A percentile compares a stretch with the other conserved stretches of the same genome.
These are phyloP conservation scores for Gnatocerus cornutus DNA, from an alignment of 2,888 invertebrate species.

Conservation along the genomic window DNA sequence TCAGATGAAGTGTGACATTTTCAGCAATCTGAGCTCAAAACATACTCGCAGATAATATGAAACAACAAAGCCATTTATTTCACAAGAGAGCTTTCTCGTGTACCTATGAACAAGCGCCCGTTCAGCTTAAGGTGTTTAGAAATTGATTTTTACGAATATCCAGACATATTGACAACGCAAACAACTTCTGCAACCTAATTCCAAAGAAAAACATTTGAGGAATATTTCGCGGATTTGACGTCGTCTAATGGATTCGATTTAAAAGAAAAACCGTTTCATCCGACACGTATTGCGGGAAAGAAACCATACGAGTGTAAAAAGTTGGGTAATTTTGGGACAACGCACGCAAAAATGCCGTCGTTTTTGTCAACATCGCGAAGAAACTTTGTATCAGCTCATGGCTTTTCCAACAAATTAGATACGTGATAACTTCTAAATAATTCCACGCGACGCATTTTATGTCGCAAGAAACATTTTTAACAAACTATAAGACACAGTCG, in stretches of 20 bases:
- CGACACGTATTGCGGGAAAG: slow-evolving; percentile 4
- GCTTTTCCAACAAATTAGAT: slow-evolving; percentile 18
- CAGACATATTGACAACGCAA: slow-evolving; percentile 32
- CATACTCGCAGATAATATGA: slow-evolving; percentile 61
- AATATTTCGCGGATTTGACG: slow-evolving; percentile 18
- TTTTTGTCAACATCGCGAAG: slow-evolving; percentile 13
- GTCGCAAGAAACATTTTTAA: not conserved
- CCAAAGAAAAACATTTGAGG: slow-evolving; percentile 25
- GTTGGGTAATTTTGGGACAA: slow-evolving; percentile 21
- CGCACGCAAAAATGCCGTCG: slow-evolving; percentile 4
- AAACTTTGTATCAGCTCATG: slow-evolving; percentile 11
- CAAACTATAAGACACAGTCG: not conserved
- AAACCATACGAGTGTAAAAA: slow-evolving; percentile 22
- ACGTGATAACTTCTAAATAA: slow-evolving; percentile 26
- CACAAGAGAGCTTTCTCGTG: slow-evolving; percentile 63
- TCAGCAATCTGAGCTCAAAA: slow-evolving; percentile 58
- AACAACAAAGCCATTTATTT: slow-evolving; percentile 64
- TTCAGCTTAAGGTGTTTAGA: slow-evolving; percentile 32
- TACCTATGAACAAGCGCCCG: slow-evolving; percentile 48
- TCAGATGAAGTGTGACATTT: slow-evolving; percentile 53
- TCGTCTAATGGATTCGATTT: slow-evolving; percentile 21
- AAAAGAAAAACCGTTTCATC: slow-evolving; percentile 23
- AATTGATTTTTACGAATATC: slow-evolving; percentile 45
- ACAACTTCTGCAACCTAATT: slow-evolving; percentile 43
- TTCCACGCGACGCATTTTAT: not conserved